Evolutionary conservation across 2,113 vertebrate genomes (phyloP).

Genomic region (Lophochroa leadbeateri): DNA sequence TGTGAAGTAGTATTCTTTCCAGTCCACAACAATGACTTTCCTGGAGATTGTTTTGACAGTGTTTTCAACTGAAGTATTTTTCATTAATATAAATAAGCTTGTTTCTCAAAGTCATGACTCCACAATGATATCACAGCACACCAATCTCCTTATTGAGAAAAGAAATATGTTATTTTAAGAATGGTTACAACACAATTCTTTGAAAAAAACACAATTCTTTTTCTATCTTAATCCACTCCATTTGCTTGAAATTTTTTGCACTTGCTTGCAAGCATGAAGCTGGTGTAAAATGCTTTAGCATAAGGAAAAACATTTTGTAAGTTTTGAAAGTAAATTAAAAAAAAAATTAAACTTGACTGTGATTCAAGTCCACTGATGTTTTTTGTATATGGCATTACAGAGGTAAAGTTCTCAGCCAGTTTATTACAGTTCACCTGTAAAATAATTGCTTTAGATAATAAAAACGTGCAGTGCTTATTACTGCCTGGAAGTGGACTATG

Average conservation of each 20-base stretch:
- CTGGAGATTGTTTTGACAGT: constrained; percentile 62
- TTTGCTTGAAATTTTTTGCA: background rate
- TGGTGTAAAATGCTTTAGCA: background rate
- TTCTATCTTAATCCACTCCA: background rate
- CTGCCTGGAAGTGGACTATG: background rate
- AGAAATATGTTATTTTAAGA: constrained; percentile 42
- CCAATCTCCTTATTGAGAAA: constrained; percentile 11
- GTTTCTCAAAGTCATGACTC: constrained; percentile 22
- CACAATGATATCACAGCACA: constrained; percentile 40
- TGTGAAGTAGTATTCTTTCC: constrained; percentile 66
- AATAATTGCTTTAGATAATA: constrained; percentile 19
- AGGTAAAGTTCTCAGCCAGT: background rate
- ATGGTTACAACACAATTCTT: constrained; percentile 21
- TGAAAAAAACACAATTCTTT: background rate
- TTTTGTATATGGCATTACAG: background rate
- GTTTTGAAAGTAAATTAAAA: background rate
- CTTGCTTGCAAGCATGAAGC: background rate
- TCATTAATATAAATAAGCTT: constrained; percentile 43
- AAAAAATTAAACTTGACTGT: background rate
- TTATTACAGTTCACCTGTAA: constrained; percentile 1
- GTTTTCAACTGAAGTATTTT: constrained; percentile 66
- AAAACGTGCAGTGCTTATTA: background rate
- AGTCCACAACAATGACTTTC: constrained; percentile 59
- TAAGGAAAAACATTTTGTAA: background rate
- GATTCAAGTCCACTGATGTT: background rate